phyloP scores from a whole-genome alignment of 2,797 vertebrate genomes.

The Galago senegalensis region DNA sequence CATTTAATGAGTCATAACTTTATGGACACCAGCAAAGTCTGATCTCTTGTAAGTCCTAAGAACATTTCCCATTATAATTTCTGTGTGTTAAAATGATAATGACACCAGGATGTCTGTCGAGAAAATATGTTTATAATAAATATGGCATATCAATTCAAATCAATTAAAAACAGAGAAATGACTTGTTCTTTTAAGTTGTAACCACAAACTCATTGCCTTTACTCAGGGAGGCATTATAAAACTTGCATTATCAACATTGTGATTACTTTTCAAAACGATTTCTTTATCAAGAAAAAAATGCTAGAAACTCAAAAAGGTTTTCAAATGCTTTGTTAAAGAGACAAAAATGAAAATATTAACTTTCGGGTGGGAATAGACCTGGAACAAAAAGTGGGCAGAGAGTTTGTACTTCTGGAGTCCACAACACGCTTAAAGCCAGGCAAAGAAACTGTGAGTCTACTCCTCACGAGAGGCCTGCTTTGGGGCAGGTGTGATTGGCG shows the following conservation, averaged over 20 bases:
- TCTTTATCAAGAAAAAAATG: conserved; percentile 2
- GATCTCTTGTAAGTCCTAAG: conserved; percentile 39
- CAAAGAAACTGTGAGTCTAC: neutral
- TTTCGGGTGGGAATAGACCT: neutral
- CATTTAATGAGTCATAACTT: conserved; percentile 30
- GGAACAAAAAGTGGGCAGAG: neutral
- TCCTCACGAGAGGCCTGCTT: neutral
- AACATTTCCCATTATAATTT: conserved; percentile 40
- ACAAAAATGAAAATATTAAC: conserved; percentile 31
- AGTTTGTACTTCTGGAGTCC: neutral
- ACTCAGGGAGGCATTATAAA: conserved; percentile 2
- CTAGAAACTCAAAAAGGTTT: neutral
- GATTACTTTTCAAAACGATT: conserved; percentile 46
- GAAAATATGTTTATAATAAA: conserved; percentile 11
- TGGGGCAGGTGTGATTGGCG: neutral
- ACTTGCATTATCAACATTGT: neutral
- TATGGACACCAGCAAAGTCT: neutral
- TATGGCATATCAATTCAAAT: conserved; percentile 32
- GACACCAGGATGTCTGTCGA: neutral
- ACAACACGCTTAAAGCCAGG: neutral
- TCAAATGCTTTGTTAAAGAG: neutral
- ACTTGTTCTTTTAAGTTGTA: conserved; percentile 47
- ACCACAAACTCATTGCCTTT: conserved; percentile 23
- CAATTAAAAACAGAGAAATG: conserved; percentile 38
- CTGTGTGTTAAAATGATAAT: neutral